Percentiles rank a stretch among this genome's conserved stretches.
Conservation (phyloP, 2,113 vertebrate species). For the Irena cyanogastra region DNA sequence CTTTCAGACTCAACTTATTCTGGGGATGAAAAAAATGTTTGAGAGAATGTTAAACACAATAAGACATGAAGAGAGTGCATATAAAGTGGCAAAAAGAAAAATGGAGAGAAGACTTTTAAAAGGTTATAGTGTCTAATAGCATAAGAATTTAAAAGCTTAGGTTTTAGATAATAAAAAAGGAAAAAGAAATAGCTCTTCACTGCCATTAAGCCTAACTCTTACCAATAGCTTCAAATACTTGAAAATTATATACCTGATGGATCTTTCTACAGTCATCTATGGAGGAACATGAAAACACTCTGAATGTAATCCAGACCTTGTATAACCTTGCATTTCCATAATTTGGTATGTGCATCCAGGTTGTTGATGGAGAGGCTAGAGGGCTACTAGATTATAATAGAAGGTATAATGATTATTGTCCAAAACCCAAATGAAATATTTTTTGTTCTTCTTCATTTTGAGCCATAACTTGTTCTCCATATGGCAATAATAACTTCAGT, state of each 20-base stretch:
- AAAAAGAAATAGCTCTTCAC: not conserved
- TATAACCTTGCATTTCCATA: not conserved
- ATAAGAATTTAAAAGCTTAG: not conserved
- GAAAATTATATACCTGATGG: not conserved
- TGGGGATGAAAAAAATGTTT: not conserved
- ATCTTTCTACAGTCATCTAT: not conserved
- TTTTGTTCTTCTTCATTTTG: not conserved
- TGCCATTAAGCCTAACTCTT: not conserved
- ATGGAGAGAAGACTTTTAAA: not conserved
- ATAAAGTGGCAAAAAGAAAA: slow-evolving; percentile 4
- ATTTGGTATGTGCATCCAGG: not conserved
- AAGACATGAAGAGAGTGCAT: slow-evolving; percentile 17
- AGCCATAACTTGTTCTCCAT: not conserved
- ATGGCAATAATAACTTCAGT: not conserved
- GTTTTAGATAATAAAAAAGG: not conserved
- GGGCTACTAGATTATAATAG: not conserved
- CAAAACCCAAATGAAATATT: not conserved
- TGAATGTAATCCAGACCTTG: not conserved
- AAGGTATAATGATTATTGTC: not conserved
- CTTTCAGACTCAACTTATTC: slow-evolving; percentile 14
- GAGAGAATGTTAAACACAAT: slow-evolving; percentile 35
- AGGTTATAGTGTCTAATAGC: not conserved
- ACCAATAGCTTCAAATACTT: not conserved
- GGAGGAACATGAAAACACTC: not conserved
- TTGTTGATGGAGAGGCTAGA: not conserved